Evolutionary conservation across 2,888 invertebrate genomes (phyloP).

Genomic region (Bimastos eiseni): DNA sequence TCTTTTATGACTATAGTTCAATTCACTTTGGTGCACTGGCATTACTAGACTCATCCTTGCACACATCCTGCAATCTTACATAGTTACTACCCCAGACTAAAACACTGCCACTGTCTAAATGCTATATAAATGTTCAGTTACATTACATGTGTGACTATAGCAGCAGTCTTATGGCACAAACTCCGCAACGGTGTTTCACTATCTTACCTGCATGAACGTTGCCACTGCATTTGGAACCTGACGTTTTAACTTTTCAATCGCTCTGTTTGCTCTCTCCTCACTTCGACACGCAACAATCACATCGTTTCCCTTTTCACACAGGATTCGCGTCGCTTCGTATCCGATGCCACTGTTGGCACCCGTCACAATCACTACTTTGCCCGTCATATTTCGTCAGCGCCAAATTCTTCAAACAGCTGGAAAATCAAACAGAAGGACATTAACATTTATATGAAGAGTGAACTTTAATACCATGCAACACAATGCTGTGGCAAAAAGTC

Average conservation of each 20-base stretch:
- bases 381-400: constrained; percentile 45
- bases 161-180: background rate
- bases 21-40: too few species aligned
- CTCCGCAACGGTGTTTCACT: background rate
- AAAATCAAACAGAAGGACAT: background rate
- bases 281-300: constrained; percentile 52
- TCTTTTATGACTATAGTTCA: too few species aligned
- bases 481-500: background rate
- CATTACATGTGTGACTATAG: too few species aligned
- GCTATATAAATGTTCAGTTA: background rate
- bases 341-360: constrained; percentile 53
- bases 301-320: constrained; percentile 52
- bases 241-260: constrained; percentile 49
- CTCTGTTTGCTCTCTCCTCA: constrained; percentile 50
- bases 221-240: constrained; percentile 50
- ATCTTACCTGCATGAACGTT: constrained; percentile 49
- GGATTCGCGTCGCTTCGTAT: constrained; percentile 47
- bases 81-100: too few species aligned
- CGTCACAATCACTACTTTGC: constrained; percentile 51
- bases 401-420: background rate
- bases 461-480: background rate
- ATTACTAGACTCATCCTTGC: too few species aligned
- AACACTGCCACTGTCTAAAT: background rate
- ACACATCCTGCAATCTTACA: too few species aligned
- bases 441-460: background rate